Evolutionary conservation across 1,140 invertebrate species (phyloP).

Genomic region (Periplaneta americana): DNA sequence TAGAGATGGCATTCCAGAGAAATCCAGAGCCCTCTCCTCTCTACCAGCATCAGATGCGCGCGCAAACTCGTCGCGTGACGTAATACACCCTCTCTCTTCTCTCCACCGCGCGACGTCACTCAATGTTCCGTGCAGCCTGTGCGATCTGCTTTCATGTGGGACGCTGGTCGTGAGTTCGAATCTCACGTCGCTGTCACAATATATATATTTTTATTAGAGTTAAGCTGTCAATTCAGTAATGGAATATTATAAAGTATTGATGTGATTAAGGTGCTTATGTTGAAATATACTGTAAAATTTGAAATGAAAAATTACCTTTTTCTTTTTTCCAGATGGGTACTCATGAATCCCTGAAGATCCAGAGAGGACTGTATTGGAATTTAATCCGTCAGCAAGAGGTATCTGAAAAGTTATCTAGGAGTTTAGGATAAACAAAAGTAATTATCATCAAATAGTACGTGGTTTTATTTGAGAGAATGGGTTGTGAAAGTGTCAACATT

Average conservation of each 20-base stretch:
- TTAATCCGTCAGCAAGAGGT: constrained; percentile 57
- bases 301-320: background rate
- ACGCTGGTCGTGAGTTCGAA: background rate
- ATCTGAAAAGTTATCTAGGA: background rate
- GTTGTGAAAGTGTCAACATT: too few relatives aligned
- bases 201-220: background rate
- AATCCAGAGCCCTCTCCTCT: too few relatives aligned
- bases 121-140: too few relatives aligned
- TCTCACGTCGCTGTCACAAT: background rate
- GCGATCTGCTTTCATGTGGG: background rate
- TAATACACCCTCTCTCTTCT: too few relatives aligned
- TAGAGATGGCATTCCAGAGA: too few relatives aligned
- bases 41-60: too few relatives aligned
- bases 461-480: too few relatives aligned
- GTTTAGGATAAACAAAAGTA: background rate
- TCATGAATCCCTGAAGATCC: constrained; percentile 49
- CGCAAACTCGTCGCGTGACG: too few relatives aligned
- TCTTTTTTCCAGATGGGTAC: constrained; percentile 50
- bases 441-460: background rate
- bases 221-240: background rate
- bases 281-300: background rate
- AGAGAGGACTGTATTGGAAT: constrained; percentile 61
- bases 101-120: too few relatives aligned
- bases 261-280: background rate
- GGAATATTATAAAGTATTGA: background rate